Percentiles rank a stretch among this genome's conserved stretches.
These are phyloP conservation scores for Conus ventricosus DNA, from an alignment of 1,140 invertebrate genomes.

Conservation along the genomic window DNA sequence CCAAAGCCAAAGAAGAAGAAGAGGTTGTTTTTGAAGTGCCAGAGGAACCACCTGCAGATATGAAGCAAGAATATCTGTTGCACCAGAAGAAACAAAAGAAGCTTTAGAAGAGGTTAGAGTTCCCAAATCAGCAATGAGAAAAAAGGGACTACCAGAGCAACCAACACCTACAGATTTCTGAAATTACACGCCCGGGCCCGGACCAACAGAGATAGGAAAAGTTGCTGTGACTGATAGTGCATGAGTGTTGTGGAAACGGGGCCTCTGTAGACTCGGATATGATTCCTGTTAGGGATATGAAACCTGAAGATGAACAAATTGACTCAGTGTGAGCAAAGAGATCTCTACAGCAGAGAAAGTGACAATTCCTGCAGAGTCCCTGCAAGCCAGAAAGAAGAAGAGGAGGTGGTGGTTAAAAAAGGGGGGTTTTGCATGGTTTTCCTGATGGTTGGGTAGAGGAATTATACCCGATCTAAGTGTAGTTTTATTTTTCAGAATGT, in stretches of 20 bases:
- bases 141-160: slow-evolving; percentile 41
- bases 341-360: slow-evolving; percentile 3
- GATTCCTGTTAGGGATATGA: background rate
- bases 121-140: background rate
- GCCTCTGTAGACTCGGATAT: slow-evolving; percentile 14
- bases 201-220: slow-evolving; percentile 9
- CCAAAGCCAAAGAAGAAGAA: slow-evolving; percentile 18
- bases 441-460: background rate
- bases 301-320: background rate
- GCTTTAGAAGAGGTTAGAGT: background rate
- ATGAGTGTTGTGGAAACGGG: background rate
- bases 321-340: background rate
- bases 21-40: slow-evolving; percentile 31
- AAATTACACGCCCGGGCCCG: background rate
- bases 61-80: slow-evolving; percentile 22
- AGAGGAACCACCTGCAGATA: slow-evolving; percentile 45
- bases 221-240: background rate
- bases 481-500: background rate
- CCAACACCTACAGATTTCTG: slow-evolving; percentile 38
- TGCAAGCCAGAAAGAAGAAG: slow-evolving; percentile 25
- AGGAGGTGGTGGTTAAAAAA: slow-evolving; percentile 32
- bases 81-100: slow-evolving; percentile 25
- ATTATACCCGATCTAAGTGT: background rate
- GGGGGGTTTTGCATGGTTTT: slow-evolving; percentile 35
- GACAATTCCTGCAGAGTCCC: background rate